phyloP scores from a whole-genome alignment of 1,140 invertebrate species.

The Chlorops oryzae region DNA sequence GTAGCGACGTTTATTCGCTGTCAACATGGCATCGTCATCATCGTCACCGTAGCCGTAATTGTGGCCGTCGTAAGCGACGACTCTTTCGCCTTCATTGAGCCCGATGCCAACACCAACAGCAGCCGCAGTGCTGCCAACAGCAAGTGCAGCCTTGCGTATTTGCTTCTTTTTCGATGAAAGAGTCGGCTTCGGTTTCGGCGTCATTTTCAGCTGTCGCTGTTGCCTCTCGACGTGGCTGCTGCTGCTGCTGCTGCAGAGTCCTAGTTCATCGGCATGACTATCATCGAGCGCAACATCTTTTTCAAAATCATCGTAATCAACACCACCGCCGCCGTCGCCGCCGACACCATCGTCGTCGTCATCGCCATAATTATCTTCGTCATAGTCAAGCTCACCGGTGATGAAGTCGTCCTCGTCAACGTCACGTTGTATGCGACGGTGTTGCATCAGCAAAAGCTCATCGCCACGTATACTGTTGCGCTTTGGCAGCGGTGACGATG shows the following conservation, averaged over 20 bases:
- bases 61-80: constrained; percentile 14
- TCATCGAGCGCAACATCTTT: too few relatives aligned
- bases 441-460: too few relatives aligned
- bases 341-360: constrained; percentile 27
- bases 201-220: constrained; percentile 11
- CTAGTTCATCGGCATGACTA: constrained; percentile 12
- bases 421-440: constrained; percentile 22
- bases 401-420: constrained; percentile 35
- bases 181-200: too few relatives aligned
- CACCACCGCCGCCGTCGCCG: constrained; percentile 21
- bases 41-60: constrained; percentile 29
- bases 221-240: too few relatives aligned
- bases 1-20: constrained; percentile 38
- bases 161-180: too few relatives aligned
- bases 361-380: constrained; percentile 2
- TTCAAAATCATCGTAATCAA: constrained; percentile 3
- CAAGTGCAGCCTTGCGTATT: constrained; percentile 16
- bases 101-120: constrained; percentile 16
- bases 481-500: constrained; percentile 38
- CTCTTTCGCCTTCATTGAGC: constrained; percentile 4
- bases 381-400: constrained; percentile 17
- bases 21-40: constrained; percentile 35
- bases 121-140: constrained; percentile 18
- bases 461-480: constrained; percentile 17
- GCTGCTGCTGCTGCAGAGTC: constrained; percentile 4